phyloP scores from a whole-genome alignment of 1,140 invertebrate genomes.

The Diachasmimorpha longicaudata region DNA sequence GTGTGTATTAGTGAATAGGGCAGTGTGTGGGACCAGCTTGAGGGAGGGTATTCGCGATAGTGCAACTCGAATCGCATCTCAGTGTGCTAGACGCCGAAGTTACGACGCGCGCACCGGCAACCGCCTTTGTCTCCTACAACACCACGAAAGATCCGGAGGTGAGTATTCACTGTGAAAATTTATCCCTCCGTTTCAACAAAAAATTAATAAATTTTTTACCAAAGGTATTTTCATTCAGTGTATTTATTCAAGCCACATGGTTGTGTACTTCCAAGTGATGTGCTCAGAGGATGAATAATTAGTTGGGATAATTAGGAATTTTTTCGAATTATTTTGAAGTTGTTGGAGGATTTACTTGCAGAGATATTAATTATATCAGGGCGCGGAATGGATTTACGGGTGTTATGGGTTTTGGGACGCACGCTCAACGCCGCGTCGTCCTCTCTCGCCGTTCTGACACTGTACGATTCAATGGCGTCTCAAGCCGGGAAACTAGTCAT shows the following conservation, averaged over 20 bases:
- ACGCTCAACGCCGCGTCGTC: conserved; percentile 25
- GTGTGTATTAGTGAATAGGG: background rate
- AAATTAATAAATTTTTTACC: background rate
- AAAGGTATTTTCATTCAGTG: background rate
- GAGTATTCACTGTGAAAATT: background rate
- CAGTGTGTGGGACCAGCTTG: background rate
- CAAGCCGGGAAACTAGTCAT: conserved; percentile 5
- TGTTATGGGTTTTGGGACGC: conserved; percentile 22
- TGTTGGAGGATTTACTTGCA: conserved; percentile 13
- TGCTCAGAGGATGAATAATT: conserved; percentile 10
- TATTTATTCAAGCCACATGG: background rate
- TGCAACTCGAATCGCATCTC: conserved; percentile 18
- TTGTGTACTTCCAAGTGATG: background rate
- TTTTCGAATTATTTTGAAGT: background rate
- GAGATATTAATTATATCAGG: conserved; percentile 24
- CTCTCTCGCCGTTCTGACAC: background rate
- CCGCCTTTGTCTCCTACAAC: conserved; percentile 25
- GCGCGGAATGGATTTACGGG: background rate
- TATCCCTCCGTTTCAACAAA: too few relatives aligned
- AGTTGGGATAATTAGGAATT: background rate
- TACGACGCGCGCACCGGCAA: conserved; percentile 28
- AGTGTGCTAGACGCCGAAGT: conserved; percentile 26
- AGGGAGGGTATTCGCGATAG: conserved; percentile 25
- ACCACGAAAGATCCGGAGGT: conserved; percentile 24
- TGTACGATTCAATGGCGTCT: conserved; percentile 22